phyloP scores from a whole-genome alignment of 2,888 invertebrate genomes.

The Cartodere bifasciata region DNA sequence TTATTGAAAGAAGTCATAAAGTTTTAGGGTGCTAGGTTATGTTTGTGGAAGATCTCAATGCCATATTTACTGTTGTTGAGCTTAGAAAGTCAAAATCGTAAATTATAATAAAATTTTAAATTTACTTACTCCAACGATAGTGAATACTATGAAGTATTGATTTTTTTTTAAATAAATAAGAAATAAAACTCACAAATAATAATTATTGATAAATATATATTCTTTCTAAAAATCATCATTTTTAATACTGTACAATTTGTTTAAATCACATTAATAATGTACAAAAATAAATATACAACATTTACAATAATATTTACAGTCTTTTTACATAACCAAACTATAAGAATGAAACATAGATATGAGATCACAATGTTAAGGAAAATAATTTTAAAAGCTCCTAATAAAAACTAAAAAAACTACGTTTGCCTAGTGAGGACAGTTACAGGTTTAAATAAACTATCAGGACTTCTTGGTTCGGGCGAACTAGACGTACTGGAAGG shows the following conservation, averaged over 20 bases:
- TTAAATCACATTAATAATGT: conserved; percentile 1
- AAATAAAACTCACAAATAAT: no score
- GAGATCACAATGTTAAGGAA: no score
- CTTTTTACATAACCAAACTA: conserved; percentile 5
- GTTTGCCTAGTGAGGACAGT: conserved; percentile 30
- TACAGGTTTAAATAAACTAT: conserved; percentile 31
- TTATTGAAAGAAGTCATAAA: no score
- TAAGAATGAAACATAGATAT: conserved; percentile 2
- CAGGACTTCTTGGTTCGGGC: conserved; percentile 29
- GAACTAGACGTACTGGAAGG: conserved; percentile 37
- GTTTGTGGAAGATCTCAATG: no score
- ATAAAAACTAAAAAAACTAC: conserved; percentile 18
- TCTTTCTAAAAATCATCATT: background rate
- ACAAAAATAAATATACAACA: conserved; percentile 12
- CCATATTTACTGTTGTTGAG: no score
- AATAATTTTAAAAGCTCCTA: no score
- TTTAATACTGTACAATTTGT: conserved; percentile 1
- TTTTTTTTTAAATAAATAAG: no score
- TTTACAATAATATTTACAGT: conserved; percentile 10
- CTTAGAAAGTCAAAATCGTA: no score
- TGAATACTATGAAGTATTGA: no score
- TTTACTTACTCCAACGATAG: no score
- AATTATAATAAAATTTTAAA: no score
- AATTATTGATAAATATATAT: conserved; percentile 3
- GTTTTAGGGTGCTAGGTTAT: no score